Base-by-base conservation (phyloP, 2,113 vertebrate genomes). In the Salvelinus namaycush region DNA sequence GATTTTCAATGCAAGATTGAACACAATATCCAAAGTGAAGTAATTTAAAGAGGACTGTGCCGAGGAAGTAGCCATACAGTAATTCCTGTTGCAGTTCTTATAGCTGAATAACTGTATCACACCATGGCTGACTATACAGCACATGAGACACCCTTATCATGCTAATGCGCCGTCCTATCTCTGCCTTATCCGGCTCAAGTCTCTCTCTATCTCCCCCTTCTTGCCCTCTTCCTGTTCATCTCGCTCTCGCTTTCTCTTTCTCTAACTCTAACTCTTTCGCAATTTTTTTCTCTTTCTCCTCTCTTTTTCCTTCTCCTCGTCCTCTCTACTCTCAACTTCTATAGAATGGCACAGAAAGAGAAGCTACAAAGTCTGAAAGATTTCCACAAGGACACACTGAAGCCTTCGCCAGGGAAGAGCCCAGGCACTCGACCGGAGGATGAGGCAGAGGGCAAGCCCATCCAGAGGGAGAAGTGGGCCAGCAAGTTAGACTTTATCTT, bases 401-500 rank as follows among this genome's bases (percentile, higher is more conserved):
- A 99, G 87, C 98, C 97, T 0, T 99, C 97, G 0, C 98, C 98
- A 0, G 98, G 98, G 51, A 99, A 99, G 92, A 99, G 98, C 86
- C 98, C 97, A 0, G 97, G 97, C 60, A 97, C 97, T 0, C 91
- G 97, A 62, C 96, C 97, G 0, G 98, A 99, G 85, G 98, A 99
- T 1, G 98, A 99, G 88, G 97, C 98, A 0, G 97, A 99, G 68
- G 98, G 98, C 1, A 98, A 97, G 80, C 93, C 93, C 0, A 95
- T 96, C 0, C 97, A 99, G 93, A 89, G 97, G 83, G 97, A 99
- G 93, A 99, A 99, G 90, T 99, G 98, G 98, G 93, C 96, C 3
- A 99, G 95, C 91, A 99, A 98, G 93, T 95, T 99, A 72, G 98
- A 99, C 93, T 99, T 99, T 87, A 91, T 99, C 92, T 94, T 99